Conservation (phyloP, 1,140 invertebrate genomes). For the Drosophila ohnishii region DNA sequence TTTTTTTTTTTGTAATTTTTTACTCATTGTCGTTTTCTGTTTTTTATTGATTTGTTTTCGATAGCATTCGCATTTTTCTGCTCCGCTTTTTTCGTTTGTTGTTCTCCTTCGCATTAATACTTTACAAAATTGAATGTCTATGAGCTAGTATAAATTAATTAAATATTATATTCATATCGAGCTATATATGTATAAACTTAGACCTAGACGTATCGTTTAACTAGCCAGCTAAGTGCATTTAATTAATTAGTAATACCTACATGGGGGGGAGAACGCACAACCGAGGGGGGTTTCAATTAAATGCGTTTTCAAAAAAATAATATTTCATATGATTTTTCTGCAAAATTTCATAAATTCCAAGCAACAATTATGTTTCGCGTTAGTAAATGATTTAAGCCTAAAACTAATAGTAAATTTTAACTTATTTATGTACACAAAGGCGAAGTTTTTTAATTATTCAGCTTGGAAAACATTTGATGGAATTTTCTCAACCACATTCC, state of each 20-base stretch:
- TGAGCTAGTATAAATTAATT: conserved; percentile 78
- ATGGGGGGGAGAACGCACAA: conserved; percentile 52
- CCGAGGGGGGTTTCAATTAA: conserved; percentile 33
- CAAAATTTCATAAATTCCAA: conserved; percentile 71
- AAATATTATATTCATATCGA: conserved; percentile 57
- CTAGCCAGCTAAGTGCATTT: conserved; percentile 48
- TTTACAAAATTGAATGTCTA: conserved; percentile 74
- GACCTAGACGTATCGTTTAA: conserved; percentile 31
- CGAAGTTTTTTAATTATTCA: conserved; percentile 1
- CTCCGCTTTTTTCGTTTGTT: conserved; percentile 43
- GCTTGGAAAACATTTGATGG: conserved; percentile 18
- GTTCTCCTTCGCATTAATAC: conserved; percentile 69
- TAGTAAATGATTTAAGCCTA: conserved; percentile 29
- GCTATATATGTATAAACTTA: conserved; percentile 29
- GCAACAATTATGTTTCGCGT: conserved; percentile 45
- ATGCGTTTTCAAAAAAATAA: conserved; percentile 40
- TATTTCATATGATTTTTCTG: conserved; percentile 40
- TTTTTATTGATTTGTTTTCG: conserved; percentile 73
- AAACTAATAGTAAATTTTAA: conserved; percentile 38
- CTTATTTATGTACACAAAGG: conserved; percentile 74
- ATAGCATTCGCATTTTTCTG: conserved; percentile 52
- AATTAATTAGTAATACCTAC: conserved; percentile 74
- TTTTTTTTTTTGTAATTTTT: conserved; percentile 43
- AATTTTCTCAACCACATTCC: conserved; percentile 23
- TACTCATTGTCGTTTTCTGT: conserved; percentile 48